Base-by-base conservation (phyloP, 92 coral and sea anemone species). In the Umimayanthus chanpuru region DNA sequence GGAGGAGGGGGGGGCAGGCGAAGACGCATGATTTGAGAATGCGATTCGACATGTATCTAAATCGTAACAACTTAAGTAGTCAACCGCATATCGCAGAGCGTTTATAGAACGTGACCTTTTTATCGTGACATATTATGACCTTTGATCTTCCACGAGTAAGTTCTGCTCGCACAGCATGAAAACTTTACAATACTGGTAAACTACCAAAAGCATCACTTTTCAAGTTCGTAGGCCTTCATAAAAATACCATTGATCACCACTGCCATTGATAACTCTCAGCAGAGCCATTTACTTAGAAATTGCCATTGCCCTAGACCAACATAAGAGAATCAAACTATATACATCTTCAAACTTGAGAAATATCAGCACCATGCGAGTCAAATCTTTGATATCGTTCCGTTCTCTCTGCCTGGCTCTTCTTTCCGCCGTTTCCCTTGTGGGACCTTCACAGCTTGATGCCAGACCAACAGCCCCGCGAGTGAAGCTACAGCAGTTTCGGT, bases 401-500 rank as follows among this genome's bases (percentile, higher is more conserved):
- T 18, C 25, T n/a, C 38, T 26, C 21, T 61, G 9, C 58, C 20
- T 23, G 25, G 43, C 30, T 10, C 16, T 70, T 44, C 9, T 67
- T 47, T 20, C 41, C 15, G 16, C 32, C 64, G 36, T 70, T 47
- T 67, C 67, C 49, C 25, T 83, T 16, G 40, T 10, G 41, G 70
- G 16, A 25, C 4, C 67, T 43, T 26, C 41, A 5, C 56, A 40
- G 47, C 65, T 41, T 25, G 9, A 23, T 47, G 65, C 58, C 5
- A 30, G 43, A 43, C 65, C 58, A 29, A 9, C 32, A 2, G 21
- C 53, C 26, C 7, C 84, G 26, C 55, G 26, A 28, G 74, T 11
- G 61, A 83, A 26, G 40, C 77, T 25, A 2, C 77, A 83, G n/a
- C 77, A 70, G 64, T 83, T 83, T 72, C 76, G 78, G 29, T 83